Evolutionary conservation across 1,140 invertebrate genomes (phyloP).

Genomic region (Mactra quadrangularis): DNA sequence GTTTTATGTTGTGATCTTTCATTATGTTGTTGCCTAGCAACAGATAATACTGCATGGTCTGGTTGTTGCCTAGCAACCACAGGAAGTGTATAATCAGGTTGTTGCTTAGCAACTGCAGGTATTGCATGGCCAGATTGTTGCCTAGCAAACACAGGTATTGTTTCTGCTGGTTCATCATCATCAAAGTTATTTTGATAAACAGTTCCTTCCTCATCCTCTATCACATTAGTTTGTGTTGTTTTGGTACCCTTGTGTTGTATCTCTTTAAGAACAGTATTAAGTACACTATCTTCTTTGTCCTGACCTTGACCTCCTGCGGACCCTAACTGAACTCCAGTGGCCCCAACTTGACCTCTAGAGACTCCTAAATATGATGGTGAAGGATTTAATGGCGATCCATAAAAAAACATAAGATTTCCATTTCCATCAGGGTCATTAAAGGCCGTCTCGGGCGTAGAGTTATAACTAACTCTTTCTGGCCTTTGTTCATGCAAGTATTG

Average conservation of each 20-base stretch:
- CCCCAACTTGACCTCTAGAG: too few species aligned
- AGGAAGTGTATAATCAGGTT: too few species aligned
- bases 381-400: too few species aligned
- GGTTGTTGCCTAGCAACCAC: too few species aligned
- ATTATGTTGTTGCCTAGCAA: too few species aligned
- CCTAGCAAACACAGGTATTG: too few species aligned
- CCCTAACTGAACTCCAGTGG: too few species aligned
- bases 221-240: background rate
- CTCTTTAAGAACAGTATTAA: conserved; percentile 9
- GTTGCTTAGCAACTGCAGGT: too few species aligned
- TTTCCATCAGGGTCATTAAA: conserved; percentile 25
- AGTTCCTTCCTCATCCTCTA: background rate
- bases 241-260: background rate
- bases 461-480: too few species aligned
- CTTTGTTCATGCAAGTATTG: background rate
- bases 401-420: conserved; percentile 29
- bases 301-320: conserved; percentile 21
- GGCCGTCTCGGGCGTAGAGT: background rate
- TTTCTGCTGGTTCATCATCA: background rate
- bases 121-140: too few species aligned
- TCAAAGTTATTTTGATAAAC: conserved; percentile 30
- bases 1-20: too few species aligned
- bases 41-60: too few species aligned
- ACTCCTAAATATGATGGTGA: background rate
- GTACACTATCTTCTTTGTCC: background rate